These are phyloP conservation scores for Patiria miniata DNA, from an alignment of 35 echinoderm and acorn worm species.

Conservation along the genomic window DNA sequence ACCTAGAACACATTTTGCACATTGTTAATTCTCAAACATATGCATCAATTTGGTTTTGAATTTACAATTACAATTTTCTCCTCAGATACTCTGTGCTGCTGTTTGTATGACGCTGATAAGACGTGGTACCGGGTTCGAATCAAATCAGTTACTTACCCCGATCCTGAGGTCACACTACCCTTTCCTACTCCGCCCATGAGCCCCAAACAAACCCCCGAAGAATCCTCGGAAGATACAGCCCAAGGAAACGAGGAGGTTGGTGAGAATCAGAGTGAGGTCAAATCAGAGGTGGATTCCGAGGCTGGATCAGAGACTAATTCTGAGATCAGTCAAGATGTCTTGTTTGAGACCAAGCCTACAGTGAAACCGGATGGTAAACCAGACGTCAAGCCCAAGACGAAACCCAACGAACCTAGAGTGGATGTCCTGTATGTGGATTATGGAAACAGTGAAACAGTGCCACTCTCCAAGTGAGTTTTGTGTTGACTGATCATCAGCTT, in stretches of 20 bases:
- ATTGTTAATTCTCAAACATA: background rate
- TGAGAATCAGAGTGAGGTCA: background rate
- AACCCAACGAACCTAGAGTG: conserved; percentile 44
- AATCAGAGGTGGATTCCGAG: background rate
- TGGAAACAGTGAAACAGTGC: conserved; percentile 82
- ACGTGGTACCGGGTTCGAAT: conserved; percentile 79
- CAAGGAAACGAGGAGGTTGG: background rate
- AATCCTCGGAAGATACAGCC: background rate
- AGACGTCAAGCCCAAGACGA: conserved; percentile 31
- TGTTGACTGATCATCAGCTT: background rate
- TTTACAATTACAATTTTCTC: background rate
- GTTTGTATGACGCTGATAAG: conserved; percentile 62
- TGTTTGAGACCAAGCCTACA: background rate
- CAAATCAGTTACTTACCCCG: conserved; percentile 38
- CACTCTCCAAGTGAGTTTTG: conserved; percentile 64
- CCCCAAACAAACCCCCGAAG: background rate
- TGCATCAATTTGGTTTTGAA: background rate
- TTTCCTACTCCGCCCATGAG: background rate
- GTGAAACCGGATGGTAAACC: background rate
- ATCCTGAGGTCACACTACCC: conserved; percentile 20
- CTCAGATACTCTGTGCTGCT: conserved; percentile 66
- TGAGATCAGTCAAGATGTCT: background rate
- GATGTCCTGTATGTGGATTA: conserved; percentile 91
- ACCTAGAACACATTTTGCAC: background rate
- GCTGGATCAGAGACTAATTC: background rate